These are phyloP conservation scores for Myripristis murdjan DNA, from an alignment of 2,797 vertebrate species.

Conservation along the genomic window DNA sequence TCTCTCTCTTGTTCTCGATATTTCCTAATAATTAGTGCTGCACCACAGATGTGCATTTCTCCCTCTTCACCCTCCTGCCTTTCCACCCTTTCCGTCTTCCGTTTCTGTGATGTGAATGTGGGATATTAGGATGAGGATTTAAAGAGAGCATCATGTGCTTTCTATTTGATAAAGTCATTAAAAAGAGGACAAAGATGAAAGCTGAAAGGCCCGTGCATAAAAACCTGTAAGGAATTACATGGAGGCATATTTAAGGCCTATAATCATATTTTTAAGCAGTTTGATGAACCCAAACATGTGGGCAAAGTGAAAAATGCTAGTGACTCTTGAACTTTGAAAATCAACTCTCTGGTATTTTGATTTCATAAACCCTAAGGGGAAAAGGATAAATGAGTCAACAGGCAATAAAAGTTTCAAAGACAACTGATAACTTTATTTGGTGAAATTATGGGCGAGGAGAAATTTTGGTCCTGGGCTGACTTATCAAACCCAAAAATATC, in stretches of 20 bases:
- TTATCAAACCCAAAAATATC: conserved; percentile 37
- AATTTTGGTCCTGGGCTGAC: conserved; percentile 14
- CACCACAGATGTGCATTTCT: conserved; percentile 83
- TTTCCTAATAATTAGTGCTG: conserved; percentile 87
- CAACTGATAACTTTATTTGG: conserved; percentile 58
- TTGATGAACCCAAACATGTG: conserved; percentile 60
- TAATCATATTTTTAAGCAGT: conserved; percentile 55
- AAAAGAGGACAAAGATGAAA: conserved; percentile 72
- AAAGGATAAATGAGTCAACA: conserved; percentile 58
- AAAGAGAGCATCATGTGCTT: conserved; percentile 81
- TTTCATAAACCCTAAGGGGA: conserved; percentile 35
- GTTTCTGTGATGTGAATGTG: conserved; percentile 59
- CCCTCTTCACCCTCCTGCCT: conserved; percentile 44
- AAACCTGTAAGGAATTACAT: conserved; percentile 45
- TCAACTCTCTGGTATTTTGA: conserved; percentile 27
- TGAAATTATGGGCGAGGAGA: conserved; percentile 41
- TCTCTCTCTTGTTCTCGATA: conserved; percentile 63
- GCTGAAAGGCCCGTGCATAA: conserved; percentile 38
- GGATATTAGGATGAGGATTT: conserved; percentile 57
- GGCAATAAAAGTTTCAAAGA: conserved; percentile 62
- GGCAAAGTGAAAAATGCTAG: conserved; percentile 20
- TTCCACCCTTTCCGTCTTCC: conserved; percentile 27
- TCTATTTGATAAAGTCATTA: conserved; percentile 82
- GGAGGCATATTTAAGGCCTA: conserved; percentile 21
- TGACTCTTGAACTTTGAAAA: conserved; percentile 42